Base-by-base conservation (phyloP, 2,113 vertebrate species). In the Trinectes maculatus region DNA sequence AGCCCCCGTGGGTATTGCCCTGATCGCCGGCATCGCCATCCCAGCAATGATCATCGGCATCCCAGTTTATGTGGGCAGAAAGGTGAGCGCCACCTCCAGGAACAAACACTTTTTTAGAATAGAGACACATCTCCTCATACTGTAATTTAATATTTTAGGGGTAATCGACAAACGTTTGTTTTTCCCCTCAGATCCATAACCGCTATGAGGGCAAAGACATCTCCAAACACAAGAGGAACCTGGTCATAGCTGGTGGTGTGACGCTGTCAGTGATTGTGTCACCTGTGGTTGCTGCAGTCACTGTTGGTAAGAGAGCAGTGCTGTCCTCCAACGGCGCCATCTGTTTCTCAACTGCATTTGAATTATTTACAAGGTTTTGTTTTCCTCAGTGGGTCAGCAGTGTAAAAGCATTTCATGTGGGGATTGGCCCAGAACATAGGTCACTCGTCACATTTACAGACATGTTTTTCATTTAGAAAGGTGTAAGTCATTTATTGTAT, bases 31-130 rank as follows among this genome's bases (percentile, higher is more conserved):
- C 77, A 98, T 99, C 60, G 96, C 98, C 78, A 96, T 99, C 70
- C 98, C 98, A 5, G 97, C 97, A 3, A 99, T 99, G 97, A 98
- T 99, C 75, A 98, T 99, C 52, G 98, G 98, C 36, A 99, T 99
- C 76, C 98, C 98, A 5, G 97, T 99, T 2, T 99, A 99, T 24
- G 98, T 99, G 70, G 98, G 98, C 56, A 94, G 96, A 29, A 98
- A 99, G 97, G 98, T 99, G 70, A 82, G 91, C 3, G 8, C 5
- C 6, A 1, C 4, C 1, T 1, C 3, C 60, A 21, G 26, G 7
- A n/a, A 26, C n/a, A n/a, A n/a, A n/a, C n/a, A n/a, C n/a, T n/a
- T n/a, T n/a, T n/a, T n/a, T n/a, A n/a, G n/a, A n/a, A n/a, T 15
- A 10, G 7, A n/a, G n/a, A 31, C 49, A 13, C 6, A 25, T 24